Base-by-base conservation (phyloP, 92 coral and sea anemone genomes). In the Parazoanthus atlanticus region DNA sequence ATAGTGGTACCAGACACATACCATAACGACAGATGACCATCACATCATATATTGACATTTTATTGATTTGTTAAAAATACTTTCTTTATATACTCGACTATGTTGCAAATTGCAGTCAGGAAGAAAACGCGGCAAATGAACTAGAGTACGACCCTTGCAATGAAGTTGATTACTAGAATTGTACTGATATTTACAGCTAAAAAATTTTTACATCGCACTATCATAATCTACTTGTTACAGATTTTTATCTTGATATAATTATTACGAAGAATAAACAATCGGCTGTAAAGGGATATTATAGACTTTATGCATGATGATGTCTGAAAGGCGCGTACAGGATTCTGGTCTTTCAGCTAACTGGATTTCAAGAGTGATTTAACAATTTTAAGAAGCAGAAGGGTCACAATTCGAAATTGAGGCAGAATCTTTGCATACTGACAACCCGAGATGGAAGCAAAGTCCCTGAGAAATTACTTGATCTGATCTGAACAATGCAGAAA, bases 41-140 rank as follows among this genome's bases (percentile, higher is more conserved):
- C 58, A 52, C 58, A 21, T 61, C 28, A 61, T 23, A 61, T 61
- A 61, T 61, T 56, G 65, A 56, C 6, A 19, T 66, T 80, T 79
- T 47, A 80, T 80, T 80, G 84, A 54, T 30, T 32, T 40, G 84
- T 80, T 54, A 30, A 80, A 80, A 80, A 80, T 19, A 80, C 41
- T 80, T 23, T 30, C 40, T 80, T 52, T 80, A 30, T 31, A 80
- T 80, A 43, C 34, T 46, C 49, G 26, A 80, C 52, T 23, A 79
- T 46, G 19, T 28, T 79, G 66, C 83, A 79, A 43, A 19, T 33
- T 47, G 32, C 25, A 52, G 83, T 52, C n/a, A 25, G 1, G 29
- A 19, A 80, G 31, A 54, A 36, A 13, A 29, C 17, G 23, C 23
- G 47, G 56, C 61, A 26, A 28, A 10, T 72, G 38, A 16, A 72